phyloP scores from a whole-genome alignment of 2,888 invertebrate species.

The Chrysopilus asiliformis region DNA sequence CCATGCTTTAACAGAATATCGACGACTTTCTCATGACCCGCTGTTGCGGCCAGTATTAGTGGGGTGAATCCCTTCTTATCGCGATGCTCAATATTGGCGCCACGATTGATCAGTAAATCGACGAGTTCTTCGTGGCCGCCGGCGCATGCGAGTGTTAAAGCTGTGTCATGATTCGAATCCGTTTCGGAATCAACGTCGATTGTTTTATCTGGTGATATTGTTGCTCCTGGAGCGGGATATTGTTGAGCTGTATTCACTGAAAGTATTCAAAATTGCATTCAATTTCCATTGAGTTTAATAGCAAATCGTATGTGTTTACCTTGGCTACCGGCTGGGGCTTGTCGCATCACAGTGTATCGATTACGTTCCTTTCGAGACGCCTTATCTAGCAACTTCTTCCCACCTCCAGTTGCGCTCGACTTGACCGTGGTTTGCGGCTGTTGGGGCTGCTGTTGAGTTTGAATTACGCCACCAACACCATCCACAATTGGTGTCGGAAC shows the following conservation, averaged over 20 bases:
- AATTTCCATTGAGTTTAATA: not conserved
- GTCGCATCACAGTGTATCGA: constrained; percentile 30
- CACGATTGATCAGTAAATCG: constrained; percentile 76
- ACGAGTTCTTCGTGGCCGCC: constrained; percentile 95
- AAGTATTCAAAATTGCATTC: not conserved
- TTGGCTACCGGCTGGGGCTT: constrained; percentile 35
- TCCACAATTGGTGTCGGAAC: constrained; percentile 20
- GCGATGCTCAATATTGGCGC: constrained; percentile 93
- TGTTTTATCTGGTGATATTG: constrained; percentile 48
- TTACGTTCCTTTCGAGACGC: constrained; percentile 36
- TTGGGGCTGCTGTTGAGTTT: constrained; percentile 18
- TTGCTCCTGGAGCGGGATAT: constrained; percentile 27
- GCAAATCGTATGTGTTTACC: constrained; percentile 20
- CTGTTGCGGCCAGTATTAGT: constrained; percentile 91
- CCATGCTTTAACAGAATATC: constrained; percentile 85
- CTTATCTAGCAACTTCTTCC: constrained; percentile 34
- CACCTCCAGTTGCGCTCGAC: constrained; percentile 23
- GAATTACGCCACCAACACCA: constrained; percentile 20
- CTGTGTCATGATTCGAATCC: constrained; percentile 97
- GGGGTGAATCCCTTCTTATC: constrained; percentile 99
- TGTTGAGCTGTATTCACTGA: constrained; percentile 21
- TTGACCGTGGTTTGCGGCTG: constrained; percentile 9
- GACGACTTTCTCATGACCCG: constrained; percentile 80
- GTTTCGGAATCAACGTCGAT: constrained; percentile 97
- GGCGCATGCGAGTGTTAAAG: constrained; percentile 91